Base-by-base conservation (phyloP, 2,797 vertebrate species). In the Brachyalestes nurse region DNA sequence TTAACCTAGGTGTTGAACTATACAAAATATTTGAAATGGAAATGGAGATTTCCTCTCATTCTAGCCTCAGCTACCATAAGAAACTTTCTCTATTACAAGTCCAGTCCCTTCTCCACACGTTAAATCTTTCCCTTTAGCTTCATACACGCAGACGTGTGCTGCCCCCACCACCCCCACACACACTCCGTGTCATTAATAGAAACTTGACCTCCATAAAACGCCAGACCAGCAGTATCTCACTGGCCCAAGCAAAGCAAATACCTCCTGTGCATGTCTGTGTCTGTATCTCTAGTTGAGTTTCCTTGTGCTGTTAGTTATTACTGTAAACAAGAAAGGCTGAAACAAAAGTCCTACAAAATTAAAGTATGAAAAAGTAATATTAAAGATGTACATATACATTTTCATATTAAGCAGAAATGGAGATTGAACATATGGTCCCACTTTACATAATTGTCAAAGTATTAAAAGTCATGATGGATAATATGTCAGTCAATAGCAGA, bases 171-270 rank as follows among this genome's bases (percentile, higher is more conserved):
- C 34, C 2, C 42, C 5, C 47, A 51, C 21, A 21, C 34, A 51
- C 12, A 2, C 25, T 47, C 58, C 34, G 17, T 55, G 64, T 49
- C 74, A 70, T 78, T 72, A 82, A 78, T 85, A 82, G 61, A 78
- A 85, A 80, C 14, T 47, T 75, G 74, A 78, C 77, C 79, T 82
- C 71, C 53, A 58, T 82, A 66, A 82, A 57, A 79, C 25, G 40
- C 72, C 53, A 58, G 0, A 19, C 71, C 60, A 77, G 72, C 76
- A 77, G 53, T 45, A 73, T 19, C 40, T 34, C 16, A 9, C 16
- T 57, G 67, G 47, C 38, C 65, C 7, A 49, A 75, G 28, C 21
- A 45, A 55, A 77, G 13, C 34, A 34, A 34, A 34, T 34, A 34
- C 47, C 40, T 25, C 21, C 66, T 19, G 47, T 19, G 38, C 19